Percentiles rank a stretch among this genome's conserved stretches.
These are phyloP conservation scores for Semotilus atromaculatus DNA, from an alignment of 2,797 vertebrate species.

Conservation along the genomic window DNA sequence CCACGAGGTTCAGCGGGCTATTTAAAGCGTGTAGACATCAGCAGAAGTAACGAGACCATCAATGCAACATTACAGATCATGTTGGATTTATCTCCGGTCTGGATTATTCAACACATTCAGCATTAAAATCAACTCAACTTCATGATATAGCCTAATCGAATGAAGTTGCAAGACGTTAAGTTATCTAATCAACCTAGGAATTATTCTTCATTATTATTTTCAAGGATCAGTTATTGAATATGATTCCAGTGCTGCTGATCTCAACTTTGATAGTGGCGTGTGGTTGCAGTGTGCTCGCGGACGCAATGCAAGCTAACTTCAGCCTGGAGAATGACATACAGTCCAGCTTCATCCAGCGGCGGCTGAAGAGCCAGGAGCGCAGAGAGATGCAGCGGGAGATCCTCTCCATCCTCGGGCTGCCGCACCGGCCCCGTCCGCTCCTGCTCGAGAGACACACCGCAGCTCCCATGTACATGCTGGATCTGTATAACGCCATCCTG, in stretches of 20 bases:
- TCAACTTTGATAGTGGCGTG: constrained; percentile 64
- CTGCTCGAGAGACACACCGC: constrained; percentile 89
- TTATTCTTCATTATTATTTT: background rate
- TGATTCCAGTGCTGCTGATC: constrained; percentile 10
- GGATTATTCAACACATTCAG: background rate
- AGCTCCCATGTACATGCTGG: constrained; percentile 97
- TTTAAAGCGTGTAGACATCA: constrained; percentile 56
- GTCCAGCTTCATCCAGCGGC: constrained; percentile 93
- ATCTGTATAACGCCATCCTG: constrained; percentile 92
- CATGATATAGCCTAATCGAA: background rate
- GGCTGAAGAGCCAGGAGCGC: constrained; percentile 92
- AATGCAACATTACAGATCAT: background rate
- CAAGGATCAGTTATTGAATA: background rate
- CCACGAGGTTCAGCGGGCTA: constrained; percentile 59
- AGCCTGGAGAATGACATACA: constrained; percentile 88
- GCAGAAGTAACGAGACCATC: constrained; percentile 10
- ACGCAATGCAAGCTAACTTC: constrained; percentile 84
- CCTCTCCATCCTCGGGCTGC: constrained; percentile 95
- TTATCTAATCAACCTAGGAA: no score
- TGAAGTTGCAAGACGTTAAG: background rate
- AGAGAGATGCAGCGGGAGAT: constrained; percentile 97
- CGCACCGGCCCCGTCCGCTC: constrained; percentile 91
- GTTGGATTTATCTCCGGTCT: background rate
- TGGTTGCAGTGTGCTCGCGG: constrained; percentile 76
- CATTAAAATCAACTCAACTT: background rate